These are phyloP conservation scores for Drosophila pseudoananassae DNA, from an alignment of 1,140 invertebrate genomes.

Conservation along the genomic window DNA sequence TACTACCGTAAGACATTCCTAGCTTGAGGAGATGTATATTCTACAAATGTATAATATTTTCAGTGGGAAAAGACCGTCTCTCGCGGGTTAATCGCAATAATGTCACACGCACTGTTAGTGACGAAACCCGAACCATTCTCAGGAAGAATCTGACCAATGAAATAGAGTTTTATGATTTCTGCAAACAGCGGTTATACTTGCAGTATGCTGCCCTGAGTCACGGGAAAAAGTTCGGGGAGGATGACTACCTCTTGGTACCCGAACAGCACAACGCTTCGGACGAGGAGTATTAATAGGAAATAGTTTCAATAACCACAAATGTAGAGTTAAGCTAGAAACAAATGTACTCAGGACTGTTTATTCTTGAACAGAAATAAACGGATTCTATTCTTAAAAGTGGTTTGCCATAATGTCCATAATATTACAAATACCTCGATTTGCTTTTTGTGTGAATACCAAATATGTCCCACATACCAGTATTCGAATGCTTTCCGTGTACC, in stretches of 20 bases:
- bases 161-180: constrained; percentile 82
- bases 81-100: constrained; percentile 74
- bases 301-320: neutral
- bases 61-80: constrained; percentile 70
- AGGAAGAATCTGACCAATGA: constrained; percentile 76
- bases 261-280: constrained; percentile 42
- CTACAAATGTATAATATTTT: constrained; percentile 17
- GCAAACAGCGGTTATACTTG: constrained; percentile 78
- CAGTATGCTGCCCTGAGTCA: constrained; percentile 72
- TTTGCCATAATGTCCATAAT: neutral
- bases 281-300: constrained; percentile 53
- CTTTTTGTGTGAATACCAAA: constrained; percentile 6
- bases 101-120: constrained; percentile 66
- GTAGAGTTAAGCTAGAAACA: constrained; percentile 20
- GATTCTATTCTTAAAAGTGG: neutral
- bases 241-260: constrained; percentile 73
- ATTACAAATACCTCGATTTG: neutral
- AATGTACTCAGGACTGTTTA: constrained; percentile 28
- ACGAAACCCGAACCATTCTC: constrained; percentile 67
- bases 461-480: neutral
- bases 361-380: neutral
- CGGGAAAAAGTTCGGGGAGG: constrained; percentile 57
- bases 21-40: neutral
- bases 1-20: constrained; percentile 89
- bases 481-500: constrained; percentile 32